Percentiles rank a stretch among this genome's conserved stretches.
Evolutionary conservation across 2,797 vertebrate species (phyloP).

Genomic region (Rhabdophis nuchalis): DNA sequence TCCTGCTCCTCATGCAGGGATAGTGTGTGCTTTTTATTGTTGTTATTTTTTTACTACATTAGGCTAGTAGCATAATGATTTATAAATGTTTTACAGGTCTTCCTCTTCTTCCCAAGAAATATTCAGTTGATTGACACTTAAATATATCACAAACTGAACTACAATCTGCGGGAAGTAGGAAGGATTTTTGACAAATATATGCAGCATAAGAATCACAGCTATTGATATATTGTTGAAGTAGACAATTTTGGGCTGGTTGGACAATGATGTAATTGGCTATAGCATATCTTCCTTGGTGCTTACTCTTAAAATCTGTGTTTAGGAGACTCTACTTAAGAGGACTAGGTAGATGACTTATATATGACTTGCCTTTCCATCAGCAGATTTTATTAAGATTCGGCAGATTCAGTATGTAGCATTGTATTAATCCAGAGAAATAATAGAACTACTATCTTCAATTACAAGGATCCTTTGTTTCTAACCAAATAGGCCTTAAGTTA

Average conservation of each 20-base stretch:
- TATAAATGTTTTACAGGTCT: neutral
- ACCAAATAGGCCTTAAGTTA: neutral
- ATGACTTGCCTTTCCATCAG: neutral
- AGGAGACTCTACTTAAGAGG: neutral
- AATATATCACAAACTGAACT: neutral
- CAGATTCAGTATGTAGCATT: neutral
- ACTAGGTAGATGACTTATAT: neutral
- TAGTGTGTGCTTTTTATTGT: neutral
- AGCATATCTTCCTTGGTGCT: neutral
- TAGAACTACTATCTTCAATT: neutral
- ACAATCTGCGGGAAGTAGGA: neutral
- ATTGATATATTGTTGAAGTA: neutral
- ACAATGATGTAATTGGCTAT: neutral
- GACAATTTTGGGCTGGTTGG: neutral
- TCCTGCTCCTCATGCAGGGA: neutral
- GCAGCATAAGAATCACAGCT: neutral
- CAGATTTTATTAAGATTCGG: neutral
- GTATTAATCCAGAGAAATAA: neutral
- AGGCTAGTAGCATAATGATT: neutral
- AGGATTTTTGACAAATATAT: neutral
- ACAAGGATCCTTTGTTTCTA: neutral
- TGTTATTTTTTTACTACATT: neutral
- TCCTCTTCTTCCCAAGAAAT: neutral
- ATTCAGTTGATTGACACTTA: neutral
- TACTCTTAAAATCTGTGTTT: neutral